phyloP scores from a whole-genome alignment of 2,113 vertebrate genomes.

The Lates calcarifer region DNA sequence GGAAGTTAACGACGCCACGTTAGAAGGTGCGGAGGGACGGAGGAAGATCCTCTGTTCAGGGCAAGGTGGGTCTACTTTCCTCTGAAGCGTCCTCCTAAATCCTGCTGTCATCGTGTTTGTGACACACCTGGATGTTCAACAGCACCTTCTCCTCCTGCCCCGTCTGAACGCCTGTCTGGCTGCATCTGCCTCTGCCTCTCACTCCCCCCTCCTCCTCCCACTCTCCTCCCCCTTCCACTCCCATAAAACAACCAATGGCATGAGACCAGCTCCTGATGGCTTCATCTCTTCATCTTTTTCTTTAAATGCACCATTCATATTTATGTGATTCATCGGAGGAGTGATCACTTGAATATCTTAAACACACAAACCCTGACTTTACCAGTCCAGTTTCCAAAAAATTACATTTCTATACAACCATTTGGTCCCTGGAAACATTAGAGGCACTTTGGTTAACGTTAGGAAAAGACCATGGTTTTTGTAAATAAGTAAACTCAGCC shows the following conservation, averaged over 20 bases:
- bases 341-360: neutral
- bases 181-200: slow-evolving; percentile 23
- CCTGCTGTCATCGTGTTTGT: slow-evolving; percentile 49
- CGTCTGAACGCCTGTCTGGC: slow-evolving; percentile 24
- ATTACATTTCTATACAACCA: neutral
- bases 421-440: neutral
- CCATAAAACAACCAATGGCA: slow-evolving; percentile 46
- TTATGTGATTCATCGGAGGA: neutral
- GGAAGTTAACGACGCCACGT: slow-evolving; percentile 37
- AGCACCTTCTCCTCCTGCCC: slow-evolving; percentile 19
- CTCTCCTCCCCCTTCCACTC: slow-evolving; percentile 38
- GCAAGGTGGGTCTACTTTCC: slow-evolving; percentile 3
- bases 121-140: slow-evolving; percentile 51
- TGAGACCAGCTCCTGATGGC: slow-evolving; percentile 43
- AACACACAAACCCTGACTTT: neutral
- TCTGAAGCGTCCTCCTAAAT: slow-evolving; percentile 18
- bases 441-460: neutral
- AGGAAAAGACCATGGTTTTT: neutral
- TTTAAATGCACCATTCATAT: slow-evolving; percentile 7
- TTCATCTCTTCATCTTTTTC: slow-evolving; percentile 23
- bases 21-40: slow-evolving; percentile 11
- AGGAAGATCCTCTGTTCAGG: slow-evolving; percentile 8
- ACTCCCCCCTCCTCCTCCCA: slow-evolving; percentile 10
- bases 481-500: neutral
- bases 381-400: neutral